phyloP scores from a whole-genome alignment of 2,888 invertebrate genomes.

The Rhingia rostrata region DNA sequence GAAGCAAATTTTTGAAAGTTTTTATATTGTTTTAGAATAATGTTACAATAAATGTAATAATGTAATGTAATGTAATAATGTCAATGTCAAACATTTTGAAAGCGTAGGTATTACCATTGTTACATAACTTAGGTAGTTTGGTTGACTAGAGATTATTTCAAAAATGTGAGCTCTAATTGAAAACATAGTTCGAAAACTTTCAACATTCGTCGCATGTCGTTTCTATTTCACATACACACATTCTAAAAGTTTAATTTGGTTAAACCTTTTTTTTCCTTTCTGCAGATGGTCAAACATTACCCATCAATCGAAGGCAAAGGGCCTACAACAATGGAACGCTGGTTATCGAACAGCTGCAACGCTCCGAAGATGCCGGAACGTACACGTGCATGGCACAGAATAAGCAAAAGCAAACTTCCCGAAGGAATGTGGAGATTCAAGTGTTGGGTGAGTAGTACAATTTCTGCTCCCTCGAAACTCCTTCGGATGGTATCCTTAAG shows the following conservation, averaged over 20 bases:
- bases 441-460: slow-evolving; percentile 85
- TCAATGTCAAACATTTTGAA: no score
- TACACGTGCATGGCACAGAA: slow-evolving; percentile 96
- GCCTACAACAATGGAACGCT: slow-evolving; percentile 94
- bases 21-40: no score
- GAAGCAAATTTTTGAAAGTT: no score
- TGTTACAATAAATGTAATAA: no score
- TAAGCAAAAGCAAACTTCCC: slow-evolving; percentile 90
- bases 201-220: no score
- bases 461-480: not conserved
- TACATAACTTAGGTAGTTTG: no score
- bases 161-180: no score
- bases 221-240: no score
- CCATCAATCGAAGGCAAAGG: slow-evolving; percentile 93
- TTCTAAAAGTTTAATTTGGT: not conserved
- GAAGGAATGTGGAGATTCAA: slow-evolving; percentile 90
- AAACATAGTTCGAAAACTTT: no score
- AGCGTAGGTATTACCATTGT: no score
- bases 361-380: slow-evolving; percentile 92
- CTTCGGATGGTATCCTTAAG: slow-evolving; percentile 32
- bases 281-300: slow-evolving; percentile 92
- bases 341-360: slow-evolving; percentile 92
- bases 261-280: slow-evolving; percentile 53
- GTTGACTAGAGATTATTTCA: no score
- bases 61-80: no score